phyloP scores from a whole-genome alignment of 2,113 vertebrate species.

The Rhinoderma darwinii region DNA sequence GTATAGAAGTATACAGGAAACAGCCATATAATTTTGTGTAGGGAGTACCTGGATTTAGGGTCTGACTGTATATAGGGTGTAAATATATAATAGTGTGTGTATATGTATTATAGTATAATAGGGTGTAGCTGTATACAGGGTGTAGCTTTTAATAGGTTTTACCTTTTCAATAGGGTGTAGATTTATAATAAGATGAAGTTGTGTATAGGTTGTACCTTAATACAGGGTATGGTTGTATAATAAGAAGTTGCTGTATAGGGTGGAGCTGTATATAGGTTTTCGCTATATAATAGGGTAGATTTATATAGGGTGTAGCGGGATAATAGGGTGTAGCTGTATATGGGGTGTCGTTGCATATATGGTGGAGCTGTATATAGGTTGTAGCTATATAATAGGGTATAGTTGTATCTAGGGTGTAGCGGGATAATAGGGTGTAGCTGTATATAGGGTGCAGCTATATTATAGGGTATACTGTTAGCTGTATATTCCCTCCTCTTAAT shows the following conservation, averaged over 20 bases:
- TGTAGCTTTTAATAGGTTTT: neutral
- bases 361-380: neutral
- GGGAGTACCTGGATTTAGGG: neutral
- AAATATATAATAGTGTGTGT: neutral
- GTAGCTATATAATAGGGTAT: neutral
- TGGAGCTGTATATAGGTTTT: too few relatives aligned
- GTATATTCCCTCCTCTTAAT: neutral
- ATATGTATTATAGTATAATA: neutral
- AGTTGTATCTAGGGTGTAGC: neutral
- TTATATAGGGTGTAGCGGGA: too few relatives aligned
- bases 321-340: neutral
- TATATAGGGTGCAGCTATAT: neutral
- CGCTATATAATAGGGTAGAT: neutral
- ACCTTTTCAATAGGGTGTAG: neutral
- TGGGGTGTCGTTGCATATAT: neutral
- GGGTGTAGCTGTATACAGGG: too few relatives aligned
- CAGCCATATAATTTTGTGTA: neutral
- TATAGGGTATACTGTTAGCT: neutral
- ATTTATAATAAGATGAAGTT: neutral
- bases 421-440: neutral
- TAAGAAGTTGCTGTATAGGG: too few relatives aligned
- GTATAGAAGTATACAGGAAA: neutral
- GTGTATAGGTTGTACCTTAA: neutral
- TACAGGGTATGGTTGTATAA: neutral
- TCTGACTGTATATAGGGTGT: neutral